Evolutionary conservation across 2,888 invertebrate genomes (phyloP).

Genomic region (Heliconius erato): DNA sequence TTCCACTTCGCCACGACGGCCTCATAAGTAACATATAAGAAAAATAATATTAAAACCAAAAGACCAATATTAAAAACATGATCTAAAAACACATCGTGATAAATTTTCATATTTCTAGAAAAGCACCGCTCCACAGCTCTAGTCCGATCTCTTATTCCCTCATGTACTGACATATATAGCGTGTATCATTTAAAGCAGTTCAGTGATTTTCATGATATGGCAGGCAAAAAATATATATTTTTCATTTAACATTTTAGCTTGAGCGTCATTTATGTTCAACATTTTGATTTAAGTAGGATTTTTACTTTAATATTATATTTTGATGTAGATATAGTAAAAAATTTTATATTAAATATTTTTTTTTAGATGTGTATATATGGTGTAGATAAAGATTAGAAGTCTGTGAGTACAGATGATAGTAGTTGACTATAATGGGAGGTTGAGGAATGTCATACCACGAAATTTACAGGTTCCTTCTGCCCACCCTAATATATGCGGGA

Average conservation of each 20-base stretch:
- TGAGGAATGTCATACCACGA: too few species aligned
- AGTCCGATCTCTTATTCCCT: slow-evolving; percentile 19
- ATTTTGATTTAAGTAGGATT: slow-evolving; percentile 9
- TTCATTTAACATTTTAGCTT: slow-evolving; percentile 25
- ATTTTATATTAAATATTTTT: background rate
- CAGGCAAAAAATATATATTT: slow-evolving; percentile 19
- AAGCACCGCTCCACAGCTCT: background rate
- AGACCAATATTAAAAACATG: slow-evolving; percentile 3
- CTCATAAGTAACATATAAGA: background rate
- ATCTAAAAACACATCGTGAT: background rate
- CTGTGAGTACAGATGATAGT: too few species aligned
- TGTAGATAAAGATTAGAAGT: too few species aligned
- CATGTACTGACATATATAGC: slow-evolving; percentile 27
- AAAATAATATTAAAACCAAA: background rate
- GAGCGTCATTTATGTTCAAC: slow-evolving; percentile 5
- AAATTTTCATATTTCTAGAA: slow-evolving; percentile 8
- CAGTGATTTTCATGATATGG: slow-evolving; percentile 26
- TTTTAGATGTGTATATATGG: too few species aligned
- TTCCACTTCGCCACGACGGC: background rate
- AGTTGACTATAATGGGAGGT: too few species aligned
- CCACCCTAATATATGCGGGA: too few species aligned
- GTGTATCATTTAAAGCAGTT: slow-evolving; percentile 25
- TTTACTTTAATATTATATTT: background rate
- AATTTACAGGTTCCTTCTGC: too few species aligned
- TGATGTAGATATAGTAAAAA: background rate